Evolutionary conservation across 1,140 invertebrate species (phyloP).

Genomic region (Homalodisca vitripennis): DNA sequence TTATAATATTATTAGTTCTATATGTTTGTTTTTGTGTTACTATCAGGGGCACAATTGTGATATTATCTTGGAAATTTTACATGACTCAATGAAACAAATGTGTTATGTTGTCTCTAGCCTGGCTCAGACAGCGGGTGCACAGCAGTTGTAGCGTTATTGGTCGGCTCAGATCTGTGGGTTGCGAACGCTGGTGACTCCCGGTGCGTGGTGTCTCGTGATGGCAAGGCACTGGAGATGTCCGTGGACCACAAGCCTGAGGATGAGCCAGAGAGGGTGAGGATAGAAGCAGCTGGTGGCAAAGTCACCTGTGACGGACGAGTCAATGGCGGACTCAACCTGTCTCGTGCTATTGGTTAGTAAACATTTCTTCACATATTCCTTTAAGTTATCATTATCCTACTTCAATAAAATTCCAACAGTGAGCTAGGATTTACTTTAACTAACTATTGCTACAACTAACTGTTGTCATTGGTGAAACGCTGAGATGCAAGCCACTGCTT

Average conservation of each 20-base stretch:
- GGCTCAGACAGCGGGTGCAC: slow-evolving; percentile 94
- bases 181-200: slow-evolving; percentile 93
- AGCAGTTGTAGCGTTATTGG: slow-evolving; percentile 87
- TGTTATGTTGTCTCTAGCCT: slow-evolving; percentile 53
- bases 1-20: too few relatives aligned
- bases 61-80: too few relatives aligned
- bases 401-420: too few relatives aligned
- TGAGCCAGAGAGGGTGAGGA: slow-evolving; percentile 75
- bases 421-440: too few relatives aligned
- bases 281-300: slow-evolving; percentile 87
- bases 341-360: slow-evolving; percentile 78
- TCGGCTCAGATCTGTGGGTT: slow-evolving; percentile 72
- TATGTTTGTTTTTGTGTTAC: too few relatives aligned
- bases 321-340: slow-evolving; percentile 96
- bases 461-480: background rate
- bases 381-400: too few relatives aligned
- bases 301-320: slow-evolving; percentile 92
- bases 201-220: slow-evolving; percentile 87
- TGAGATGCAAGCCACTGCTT: slow-evolving; percentile 12
- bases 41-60: too few relatives aligned
- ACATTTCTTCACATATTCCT: too few relatives aligned
- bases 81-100: too few relatives aligned
- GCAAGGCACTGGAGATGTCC: slow-evolving; percentile 88
- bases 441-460: too few relatives aligned
- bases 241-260: slow-evolving; percentile 98